A percentile compares a stretch with the other conserved stretches of the same genome.
Evolutionary conservation across 2,113 vertebrate species (phyloP).

Genomic region (Pseudopodoces humilis): DNA sequence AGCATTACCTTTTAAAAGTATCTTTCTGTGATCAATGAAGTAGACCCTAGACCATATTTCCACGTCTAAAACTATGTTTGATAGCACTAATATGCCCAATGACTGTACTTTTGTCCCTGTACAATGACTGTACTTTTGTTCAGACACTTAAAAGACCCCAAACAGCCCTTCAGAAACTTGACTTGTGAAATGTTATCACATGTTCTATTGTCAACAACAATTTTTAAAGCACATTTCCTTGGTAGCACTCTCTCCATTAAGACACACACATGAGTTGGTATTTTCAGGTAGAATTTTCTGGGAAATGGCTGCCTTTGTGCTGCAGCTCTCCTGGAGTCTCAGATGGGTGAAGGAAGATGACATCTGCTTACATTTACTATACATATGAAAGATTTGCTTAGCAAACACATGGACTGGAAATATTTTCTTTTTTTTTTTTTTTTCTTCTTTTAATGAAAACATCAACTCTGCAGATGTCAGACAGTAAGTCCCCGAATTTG

Average conservation of each 20-base stretch:
- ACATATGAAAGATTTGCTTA: not conserved
- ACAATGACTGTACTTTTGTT: not conserved
- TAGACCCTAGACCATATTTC: not conserved
- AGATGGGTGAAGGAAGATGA: not conserved
- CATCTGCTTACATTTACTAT: not conserved
- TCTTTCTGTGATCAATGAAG: not conserved
- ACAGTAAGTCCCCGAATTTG: not conserved
- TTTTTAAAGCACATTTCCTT: not conserved
- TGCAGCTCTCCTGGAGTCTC: not conserved
- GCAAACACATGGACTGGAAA: not conserved
- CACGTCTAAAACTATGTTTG: not conserved
- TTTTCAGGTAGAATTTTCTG: not conserved
- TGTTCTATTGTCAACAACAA: not conserved
- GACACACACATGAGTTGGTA: fast-evolving
- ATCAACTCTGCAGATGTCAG: not conserved
- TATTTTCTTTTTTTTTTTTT: not conserved
- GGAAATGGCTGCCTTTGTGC: not conserved
- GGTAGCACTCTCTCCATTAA: not conserved
- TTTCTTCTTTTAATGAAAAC: not conserved
- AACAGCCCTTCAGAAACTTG: not conserved
- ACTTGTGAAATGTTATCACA: not conserved
- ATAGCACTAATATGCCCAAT: not conserved
- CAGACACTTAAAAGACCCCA: not conserved
- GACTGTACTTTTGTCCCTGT: not conserved
- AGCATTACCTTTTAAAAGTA: not conserved